These are phyloP conservation scores for Aix galericulata DNA, from an alignment of 2,113 vertebrate genomes.

Conservation along the genomic window DNA sequence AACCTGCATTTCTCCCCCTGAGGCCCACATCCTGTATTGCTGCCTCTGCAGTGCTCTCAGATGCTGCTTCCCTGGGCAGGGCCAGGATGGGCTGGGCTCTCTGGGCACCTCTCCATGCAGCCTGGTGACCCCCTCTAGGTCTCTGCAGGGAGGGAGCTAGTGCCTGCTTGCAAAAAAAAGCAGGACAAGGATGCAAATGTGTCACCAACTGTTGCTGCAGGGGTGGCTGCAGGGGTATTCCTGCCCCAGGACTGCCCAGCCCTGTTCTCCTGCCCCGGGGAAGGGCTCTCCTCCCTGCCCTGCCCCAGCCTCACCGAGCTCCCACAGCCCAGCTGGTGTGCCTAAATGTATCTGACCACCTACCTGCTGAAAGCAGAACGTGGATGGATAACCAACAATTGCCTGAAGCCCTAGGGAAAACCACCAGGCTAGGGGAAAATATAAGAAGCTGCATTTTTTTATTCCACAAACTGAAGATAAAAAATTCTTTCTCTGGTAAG, in stretches of 20 bases:
- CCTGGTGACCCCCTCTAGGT: too few species aligned
- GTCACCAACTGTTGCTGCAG: fast-evolving
- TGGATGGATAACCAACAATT: neutral
- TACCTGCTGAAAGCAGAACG: neutral
- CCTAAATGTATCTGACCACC: neutral
- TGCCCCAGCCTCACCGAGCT: neutral
- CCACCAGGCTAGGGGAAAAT: neutral
- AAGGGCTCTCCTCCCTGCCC: neutral
- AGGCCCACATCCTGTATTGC: neutral
- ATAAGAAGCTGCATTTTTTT: neutral
- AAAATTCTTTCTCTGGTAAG: neutral
- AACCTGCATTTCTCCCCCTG: conserved; percentile 16
- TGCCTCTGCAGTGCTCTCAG: neutral
- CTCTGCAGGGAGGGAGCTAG: neutral
- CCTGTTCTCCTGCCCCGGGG: fast-evolving
- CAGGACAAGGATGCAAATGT: neutral
- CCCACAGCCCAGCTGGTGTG: neutral
- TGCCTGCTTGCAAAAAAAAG: neutral
- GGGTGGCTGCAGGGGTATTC: neutral
- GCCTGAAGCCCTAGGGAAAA: neutral
- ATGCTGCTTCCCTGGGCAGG: neutral
- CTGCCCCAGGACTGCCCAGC: neutral
- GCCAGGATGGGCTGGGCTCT: neutral
- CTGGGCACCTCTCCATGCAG: fast-evolving
- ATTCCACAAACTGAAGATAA: neutral